Evolutionary conservation across 30 jellyfish, hydroid and myxozoan genomes (phyloP).

Genomic region (Mastigias papua): DNA sequence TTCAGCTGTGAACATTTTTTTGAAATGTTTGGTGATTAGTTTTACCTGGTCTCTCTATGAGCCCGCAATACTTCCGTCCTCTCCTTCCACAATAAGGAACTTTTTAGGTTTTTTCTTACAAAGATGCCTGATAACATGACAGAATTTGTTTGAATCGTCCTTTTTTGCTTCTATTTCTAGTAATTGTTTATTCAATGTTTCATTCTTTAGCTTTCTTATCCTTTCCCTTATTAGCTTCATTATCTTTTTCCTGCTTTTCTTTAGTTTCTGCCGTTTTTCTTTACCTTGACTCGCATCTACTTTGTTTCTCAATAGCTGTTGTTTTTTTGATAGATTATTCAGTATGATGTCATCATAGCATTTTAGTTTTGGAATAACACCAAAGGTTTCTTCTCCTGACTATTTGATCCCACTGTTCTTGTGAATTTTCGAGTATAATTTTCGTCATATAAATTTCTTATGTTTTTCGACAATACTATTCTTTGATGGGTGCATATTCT

Average conservation of each 20-base stretch:
- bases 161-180: not conserved
- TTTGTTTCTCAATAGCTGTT: slow-evolving; percentile 3
- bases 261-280: slow-evolving; percentile 18
- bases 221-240: slow-evolving; percentile 34
- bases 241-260: slow-evolving; percentile 20
- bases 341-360: slow-evolving; percentile 36
- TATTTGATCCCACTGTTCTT: slow-evolving; percentile 20
- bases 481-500: slow-evolving; percentile 34
- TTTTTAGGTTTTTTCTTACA: not conserved
- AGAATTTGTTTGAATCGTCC: not conserved
- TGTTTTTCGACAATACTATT: slow-evolving; percentile 12
- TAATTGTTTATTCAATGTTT: not conserved
- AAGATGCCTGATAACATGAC: not conserved
- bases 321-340: slow-evolving; percentile 22
- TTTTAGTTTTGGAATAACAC: slow-evolving; percentile 33
- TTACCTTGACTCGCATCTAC: slow-evolving; percentile 23
- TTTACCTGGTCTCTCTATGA: slow-evolving; percentile 26
- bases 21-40: slow-evolving; percentile 22
- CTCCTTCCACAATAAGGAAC: slow-evolving; percentile 23
- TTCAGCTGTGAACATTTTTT: slow-evolving; percentile 4
- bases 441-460: slow-evolving; percentile 3
- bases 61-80: slow-evolving; percentile 37
- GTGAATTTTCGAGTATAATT: slow-evolving; percentile 5
- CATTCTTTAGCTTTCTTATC: slow-evolving; percentile 32
- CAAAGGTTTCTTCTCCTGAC: slow-evolving; percentile 55